Evolutionary conservation across 2,113 vertebrate species (phyloP).

Genomic region (Oxyruncus cristatus): DNA sequence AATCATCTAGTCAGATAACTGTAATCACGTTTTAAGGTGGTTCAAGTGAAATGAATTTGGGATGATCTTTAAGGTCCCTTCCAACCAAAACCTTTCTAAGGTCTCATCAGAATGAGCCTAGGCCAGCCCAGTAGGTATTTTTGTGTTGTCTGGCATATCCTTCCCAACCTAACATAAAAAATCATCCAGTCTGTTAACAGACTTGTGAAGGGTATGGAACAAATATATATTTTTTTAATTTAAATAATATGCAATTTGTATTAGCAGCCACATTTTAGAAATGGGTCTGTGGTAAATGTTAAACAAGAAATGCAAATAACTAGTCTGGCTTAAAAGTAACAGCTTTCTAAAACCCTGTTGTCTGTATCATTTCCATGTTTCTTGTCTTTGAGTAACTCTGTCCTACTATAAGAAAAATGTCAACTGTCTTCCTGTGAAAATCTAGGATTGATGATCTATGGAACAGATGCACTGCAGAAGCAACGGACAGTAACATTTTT

Average conservation of each 20-base stretch:
- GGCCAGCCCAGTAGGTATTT: not conserved
- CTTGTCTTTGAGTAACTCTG: slow-evolving; percentile 25
- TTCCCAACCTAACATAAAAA: not conserved
- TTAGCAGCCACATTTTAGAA: not conserved
- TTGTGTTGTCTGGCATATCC: not conserved
- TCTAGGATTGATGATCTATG: not conserved
- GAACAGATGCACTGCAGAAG: slow-evolving; percentile 21
- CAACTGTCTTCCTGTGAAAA: slow-evolving; percentile 19
- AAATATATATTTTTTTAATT: not conserved
- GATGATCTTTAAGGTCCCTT: not conserved
- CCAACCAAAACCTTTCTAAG: not conserved
- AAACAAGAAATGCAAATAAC: slow-evolving; percentile 10
- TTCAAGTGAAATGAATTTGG: not conserved
- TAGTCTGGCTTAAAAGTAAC: slow-evolving; percentile 7
- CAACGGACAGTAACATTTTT: not conserved
- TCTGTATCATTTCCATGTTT: not conserved
- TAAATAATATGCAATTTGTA: not conserved
- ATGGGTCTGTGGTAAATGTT: too few species aligned
- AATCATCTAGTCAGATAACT: not conserved
- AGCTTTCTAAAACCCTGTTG: slow-evolving; percentile 3
- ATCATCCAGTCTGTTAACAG: not conserved
- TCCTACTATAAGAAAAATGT: not conserved
- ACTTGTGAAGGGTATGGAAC: not conserved
- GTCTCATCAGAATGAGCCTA: not conserved
- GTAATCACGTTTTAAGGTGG: not conserved